Evolutionary conservation across 1,140 invertebrate genomes (phyloP), one percentile per base, ranked within the genome.

Genomic region (Drosophila arizonae): DNA sequence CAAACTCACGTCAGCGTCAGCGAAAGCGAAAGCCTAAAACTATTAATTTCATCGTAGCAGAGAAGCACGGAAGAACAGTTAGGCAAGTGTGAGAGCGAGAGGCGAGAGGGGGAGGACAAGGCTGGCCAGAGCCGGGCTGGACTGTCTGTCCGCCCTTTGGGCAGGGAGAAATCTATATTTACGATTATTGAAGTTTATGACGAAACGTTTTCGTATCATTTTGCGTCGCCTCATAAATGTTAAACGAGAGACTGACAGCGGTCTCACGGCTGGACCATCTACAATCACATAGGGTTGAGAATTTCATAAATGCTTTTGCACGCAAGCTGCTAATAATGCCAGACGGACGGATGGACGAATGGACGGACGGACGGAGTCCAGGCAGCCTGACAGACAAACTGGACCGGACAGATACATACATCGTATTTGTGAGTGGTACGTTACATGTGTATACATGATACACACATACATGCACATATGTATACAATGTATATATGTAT

Each of bases 121-220:
- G 41, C 36, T 55, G 11, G 55, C 43, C 11, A 10, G 45, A 10
- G 15, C 15, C n/a, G 43, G 43, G 3, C 15, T 33, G 33, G 33
- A 33, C 33, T 33, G 58, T 9, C 15, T 10, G 36, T 17, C 57
- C 39, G 66, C 60, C 61, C 67, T 58, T 72, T 55, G 69, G 48
- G 55, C 69, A 71, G 57, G 75, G 85, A 88, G 84, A 91, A 91
- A 91, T 91, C 90, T 91, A 91, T 91, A 91, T 91, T 91, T 91
- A 91, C 90, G 90, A 91, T 91, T 91, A 91, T 91, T 91, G 90
- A 91, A 91, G 90, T 91, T 91, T 91, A 91, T 91, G 90, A 91
- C 90, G 90, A 90, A 90, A 91, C 90, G 87, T 91, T 91, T 91
- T 91, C 86, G 90, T 91, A 91, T 91, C 90, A 78, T 91, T 91